Evolutionary conservation across 1,140 invertebrate species (phyloP), one percentile per base, ranked within the genome.

Genomic region (Aphidius gifuensis): DNA sequence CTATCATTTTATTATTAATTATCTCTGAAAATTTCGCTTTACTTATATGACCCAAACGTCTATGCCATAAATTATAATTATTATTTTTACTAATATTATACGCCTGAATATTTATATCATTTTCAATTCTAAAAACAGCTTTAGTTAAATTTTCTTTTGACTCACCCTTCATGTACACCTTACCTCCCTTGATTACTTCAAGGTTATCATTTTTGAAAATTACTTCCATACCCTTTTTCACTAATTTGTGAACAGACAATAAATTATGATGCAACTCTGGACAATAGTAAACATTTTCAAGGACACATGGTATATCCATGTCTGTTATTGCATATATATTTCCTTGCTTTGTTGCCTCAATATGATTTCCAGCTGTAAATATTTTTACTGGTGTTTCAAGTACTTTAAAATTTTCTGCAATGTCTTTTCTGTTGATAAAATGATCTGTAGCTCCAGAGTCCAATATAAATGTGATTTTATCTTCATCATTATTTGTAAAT

Each of bases 171-270:
- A 16, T 47, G 16, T n/a, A n/a, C 2, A 47, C 8, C 46, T 47
- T 8, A n/a, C 11, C 16, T n/a, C 46, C 46, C 16, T 47, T 47
- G 16, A 9, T 6, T 3, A 47, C 16, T 6, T 66, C 11, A 9
- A 45, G 7, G 44, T 45, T 45, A 58, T 32, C 62, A 39, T 53
- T 43, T 56, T 62, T 42, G 45, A 46, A 60, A 45, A 60, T 60
- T 65, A 60, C 32, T 21, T 48, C 45, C 45, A 46, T n/a, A 9
- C 74, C 74, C 23, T 65, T 60, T 23, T 66, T 57, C 58, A 73
- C 69, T 46, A 75, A 69, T 55, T 66, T 65, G 5, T 59, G 59
- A 1, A 75, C 71, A 5, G 71, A 75, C 7, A 75, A 11, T 45
- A 45, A 45, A 11, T 45, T 45, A 45, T 45, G 11, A 45, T 7